Evolutionary conservation across 2,888 invertebrate species (phyloP), one percentile per base, ranked within the genome.

Genomic region (Agrotis exclamationis): DNA sequence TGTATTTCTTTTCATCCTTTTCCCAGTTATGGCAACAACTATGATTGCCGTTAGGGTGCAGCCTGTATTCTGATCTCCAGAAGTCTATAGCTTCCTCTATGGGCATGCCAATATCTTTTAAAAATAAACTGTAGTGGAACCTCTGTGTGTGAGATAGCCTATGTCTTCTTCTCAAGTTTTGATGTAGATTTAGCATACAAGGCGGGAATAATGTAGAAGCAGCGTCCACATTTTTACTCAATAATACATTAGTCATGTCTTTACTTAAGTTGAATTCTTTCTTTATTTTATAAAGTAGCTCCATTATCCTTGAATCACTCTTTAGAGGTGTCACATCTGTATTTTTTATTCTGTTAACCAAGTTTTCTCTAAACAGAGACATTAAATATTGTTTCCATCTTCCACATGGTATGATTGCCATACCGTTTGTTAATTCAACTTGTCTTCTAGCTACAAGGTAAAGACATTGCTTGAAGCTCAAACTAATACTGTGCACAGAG

Each of bases 31-130:
- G 98, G 24, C 93, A 93, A 84, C 97, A 98, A 58, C 89, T 92
- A 50, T 96, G 95, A 54, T 86, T 90, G 3, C 93, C 92, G 64
- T 87, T 89, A 51, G 96, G 94, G 56, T 92, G 91, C 84, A 96
- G 95, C 2, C 95, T 96, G 90, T 98, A 98, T 88, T 97, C 97
- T 24, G 88, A 83, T 87, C 95, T 96, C 97, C 98, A 98, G 89
- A 97, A 97, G 33, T 92, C 89, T 56, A 97, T 86, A 14, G 97
- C 96, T 87, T 98, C 97, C 70, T 97, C 94, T 39, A 97, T 86
- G 4, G 97, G 96, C 95, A 98, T 96, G 0, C 98, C 98, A 85
- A 97, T 96, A 82, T 97, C 97, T 94, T 98, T 98, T 63, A 98
- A 91, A 91, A 97, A 98, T 33, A 98, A 92, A 73, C 97, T 97